Evolutionary conservation across 92 coral and sea anemone species (phyloP), one percentile per base, ranked within the genome.

Genomic region (Ricordea florida): DNA sequence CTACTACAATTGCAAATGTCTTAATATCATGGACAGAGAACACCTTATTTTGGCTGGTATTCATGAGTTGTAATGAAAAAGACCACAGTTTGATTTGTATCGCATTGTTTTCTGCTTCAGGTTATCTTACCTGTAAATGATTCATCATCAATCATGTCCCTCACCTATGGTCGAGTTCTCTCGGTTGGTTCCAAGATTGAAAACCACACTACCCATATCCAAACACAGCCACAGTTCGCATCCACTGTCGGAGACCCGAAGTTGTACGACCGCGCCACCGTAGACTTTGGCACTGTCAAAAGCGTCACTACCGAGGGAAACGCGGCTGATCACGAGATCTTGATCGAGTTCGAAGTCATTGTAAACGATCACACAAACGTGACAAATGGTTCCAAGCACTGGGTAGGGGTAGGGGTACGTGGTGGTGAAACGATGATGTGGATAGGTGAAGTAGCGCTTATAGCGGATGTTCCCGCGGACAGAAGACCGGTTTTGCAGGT

Each of bases 381-480:
- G 27, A 75, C 85, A 23, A 91, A 94, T 55, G 88, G 88, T 9
- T 85, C 94, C 13, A 91, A 88, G 66, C 85, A 91, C 85, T 91
- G 97, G 98, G 87, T 87, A 4, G 94, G 92, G 15, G 94, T 94
- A 2, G 98, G 98, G 41, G 97, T 94, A 5, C 74, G 81, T 35
- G 98, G 97, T 6, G 97, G 97, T 17, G 63, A 77, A 51, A 89
- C 93, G 6, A 94, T 94, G 98, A 89, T 92, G 87, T 94, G 98
- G 98, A 82, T 94, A 20, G 92, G 94, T 22, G 97, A 92, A 65
- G 78, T 87, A 6, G 94, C 97, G 14, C 62, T 94, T 46, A 83
- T 66, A 31, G 86, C 97, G 1, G 85, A 87, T 18, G 85, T 92
- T 37, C 78, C 89, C 24, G 52, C 20, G 8, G 78, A 60, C 27